A percentile compares a stretch with the other conserved stretches of the same genome.
These are phyloP conservation scores for Prunella strophiata DNA, from an alignment of 2,797 vertebrate genomes.

Conservation along the genomic window DNA sequence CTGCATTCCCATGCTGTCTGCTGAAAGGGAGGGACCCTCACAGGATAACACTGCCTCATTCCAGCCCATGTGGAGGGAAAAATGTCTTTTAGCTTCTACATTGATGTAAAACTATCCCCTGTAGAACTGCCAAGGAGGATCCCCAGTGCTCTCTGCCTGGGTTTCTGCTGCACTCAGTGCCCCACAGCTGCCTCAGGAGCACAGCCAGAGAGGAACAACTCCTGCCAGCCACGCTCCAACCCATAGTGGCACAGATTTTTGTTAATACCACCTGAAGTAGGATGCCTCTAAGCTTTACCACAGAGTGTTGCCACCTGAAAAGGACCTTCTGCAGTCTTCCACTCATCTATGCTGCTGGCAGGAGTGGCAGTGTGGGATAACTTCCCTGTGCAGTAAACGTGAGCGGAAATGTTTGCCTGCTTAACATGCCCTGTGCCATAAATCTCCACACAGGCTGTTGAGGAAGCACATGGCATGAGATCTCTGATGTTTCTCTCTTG, in stretches of 20 bases:
- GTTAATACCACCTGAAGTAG: not conserved
- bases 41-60: not conserved
- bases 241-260: not conserved
- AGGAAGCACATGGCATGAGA: not conserved
- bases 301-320: not conserved
- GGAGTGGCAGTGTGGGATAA: not conserved
- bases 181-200: not conserved
- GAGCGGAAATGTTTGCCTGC: not conserved
- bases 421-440: not conserved
- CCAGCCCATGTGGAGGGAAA: not conserved
- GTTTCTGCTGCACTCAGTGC: not conserved
- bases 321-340: not conserved
- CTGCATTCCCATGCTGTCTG: not conserved
- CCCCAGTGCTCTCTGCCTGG: not conserved
- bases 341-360: not conserved
- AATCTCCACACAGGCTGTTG: not conserved
- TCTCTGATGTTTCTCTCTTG: not conserved
- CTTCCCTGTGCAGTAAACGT: not conserved
- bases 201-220: fast-evolving
- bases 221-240: not conserved
- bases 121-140: not conserved
- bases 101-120: not conserved
- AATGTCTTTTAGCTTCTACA: not conserved
- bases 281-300: not conserved
- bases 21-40: not conserved